phyloP scores from a whole-genome alignment of 2,113 vertebrate species.

The Seriola quinqueradiata region DNA sequence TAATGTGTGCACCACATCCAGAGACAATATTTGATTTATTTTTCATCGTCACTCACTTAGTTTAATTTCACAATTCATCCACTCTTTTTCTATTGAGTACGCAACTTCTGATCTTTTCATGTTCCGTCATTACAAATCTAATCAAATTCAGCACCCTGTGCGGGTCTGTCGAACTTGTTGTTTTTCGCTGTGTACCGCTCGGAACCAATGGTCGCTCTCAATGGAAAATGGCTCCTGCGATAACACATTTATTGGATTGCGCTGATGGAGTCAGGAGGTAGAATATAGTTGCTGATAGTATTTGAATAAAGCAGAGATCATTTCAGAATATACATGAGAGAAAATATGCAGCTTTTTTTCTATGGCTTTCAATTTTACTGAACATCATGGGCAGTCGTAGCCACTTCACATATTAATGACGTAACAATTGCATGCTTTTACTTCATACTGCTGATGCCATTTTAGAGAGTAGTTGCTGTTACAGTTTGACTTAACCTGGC shows the following conservation, averaged over 20 bases:
- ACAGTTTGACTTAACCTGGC: constrained; percentile 4
- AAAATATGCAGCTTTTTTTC: not conserved
- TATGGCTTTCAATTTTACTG: constrained; percentile 9
- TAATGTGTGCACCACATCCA: constrained; percentile 75
- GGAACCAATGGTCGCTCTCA: constrained; percentile 19
- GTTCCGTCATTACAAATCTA: constrained; percentile 49
- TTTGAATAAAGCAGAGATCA: not conserved
- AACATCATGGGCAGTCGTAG: not conserved
- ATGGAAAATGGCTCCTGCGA: constrained; percentile 20
- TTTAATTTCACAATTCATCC: constrained; percentile 77
- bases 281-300: not conserved
- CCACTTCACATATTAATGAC: constrained; percentile 5
- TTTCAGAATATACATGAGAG: constrained; percentile 2
- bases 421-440: constrained; percentile 23
- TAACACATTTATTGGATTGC: constrained; percentile 29
- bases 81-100: constrained; percentile 48
- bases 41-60: constrained; percentile 72
- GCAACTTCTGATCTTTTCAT: constrained; percentile 56
- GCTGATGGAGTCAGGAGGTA: constrained; percentile 9
- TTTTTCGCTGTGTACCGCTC: constrained; percentile 25
- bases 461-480: constrained; percentile 11
- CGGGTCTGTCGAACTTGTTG: constrained; percentile 27
- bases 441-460: constrained; percentile 15
- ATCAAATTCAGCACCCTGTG: constrained; percentile 37
- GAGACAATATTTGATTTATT: constrained; percentile 83